phyloP scores from a whole-genome alignment of 2,888 invertebrate species.

The Coleophora flavipennella region DNA sequence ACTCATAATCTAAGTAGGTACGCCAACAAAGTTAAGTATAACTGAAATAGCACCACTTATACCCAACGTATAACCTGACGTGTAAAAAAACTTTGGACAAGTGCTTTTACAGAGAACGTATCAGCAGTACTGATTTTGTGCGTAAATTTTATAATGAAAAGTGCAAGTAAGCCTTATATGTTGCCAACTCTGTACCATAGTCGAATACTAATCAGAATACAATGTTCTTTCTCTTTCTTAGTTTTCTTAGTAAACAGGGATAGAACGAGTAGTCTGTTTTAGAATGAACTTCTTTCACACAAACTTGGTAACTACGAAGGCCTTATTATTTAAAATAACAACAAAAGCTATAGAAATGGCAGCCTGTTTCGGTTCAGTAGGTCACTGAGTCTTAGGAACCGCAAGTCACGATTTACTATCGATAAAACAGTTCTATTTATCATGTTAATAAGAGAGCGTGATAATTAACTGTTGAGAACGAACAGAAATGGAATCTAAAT shows the following conservation, averaged over 20 bases:
- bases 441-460: no score
- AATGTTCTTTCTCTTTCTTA: neutral
- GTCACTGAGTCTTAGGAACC: slow-evolving; percentile 24
- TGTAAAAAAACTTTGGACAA: neutral
- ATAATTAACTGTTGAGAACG: no score
- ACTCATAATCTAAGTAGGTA: no score
- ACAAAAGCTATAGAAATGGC: slow-evolving; percentile 30
- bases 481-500: no score
- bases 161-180: slow-evolving; percentile 11
- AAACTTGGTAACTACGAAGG: neutral
- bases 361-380: slow-evolving; percentile 26
- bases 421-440: neutral
- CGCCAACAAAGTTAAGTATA: no score
- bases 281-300: no score
- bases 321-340: slow-evolving; percentile 1
- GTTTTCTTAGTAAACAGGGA: neutral
- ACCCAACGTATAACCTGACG: no score
- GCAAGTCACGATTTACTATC: neutral
- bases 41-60: no score
- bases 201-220: neutral
- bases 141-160: neutral
- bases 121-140: slow-evolving; percentile 1
- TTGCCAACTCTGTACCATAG: neutral
- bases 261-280: neutral
- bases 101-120: neutral